phyloP scores from a whole-genome alignment of 2,113 vertebrate genomes.

The Poicephalus gulielmi region DNA sequence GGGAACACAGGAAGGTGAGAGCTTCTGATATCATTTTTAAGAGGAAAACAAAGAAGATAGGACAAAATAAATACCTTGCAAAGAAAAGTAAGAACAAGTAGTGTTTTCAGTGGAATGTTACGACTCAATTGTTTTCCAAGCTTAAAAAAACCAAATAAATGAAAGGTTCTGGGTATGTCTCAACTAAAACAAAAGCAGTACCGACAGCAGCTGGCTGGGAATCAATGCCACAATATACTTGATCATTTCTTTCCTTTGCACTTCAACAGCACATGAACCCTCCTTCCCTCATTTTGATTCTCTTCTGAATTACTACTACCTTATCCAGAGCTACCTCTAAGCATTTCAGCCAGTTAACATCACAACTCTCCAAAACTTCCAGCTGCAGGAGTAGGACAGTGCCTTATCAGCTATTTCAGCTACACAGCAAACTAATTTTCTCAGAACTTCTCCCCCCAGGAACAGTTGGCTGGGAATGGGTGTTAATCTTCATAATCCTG shows the following conservation, averaged over 20 bases:
- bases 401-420: not conserved
- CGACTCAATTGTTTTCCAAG: not conserved
- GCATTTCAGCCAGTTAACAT: not conserved
- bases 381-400: not conserved
- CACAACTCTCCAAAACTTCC: not conserved
- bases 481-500: conserved; percentile 68
- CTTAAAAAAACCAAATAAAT: not conserved
- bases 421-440: conserved; percentile 8
- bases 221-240: not conserved
- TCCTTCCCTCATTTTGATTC: rapidly evolving
- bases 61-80: not conserved
- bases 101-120: not conserved
- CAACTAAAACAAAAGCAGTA: not conserved
- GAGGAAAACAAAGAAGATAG: not conserved
- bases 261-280: not conserved
- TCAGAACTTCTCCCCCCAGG: not conserved
- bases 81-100: not conserved
- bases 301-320: not conserved
- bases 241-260: not conserved
- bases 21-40: not conserved
- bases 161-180: not conserved
- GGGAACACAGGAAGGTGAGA: not conserved
- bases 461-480: conserved; percentile 48
- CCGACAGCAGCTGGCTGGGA: not conserved
- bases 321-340: not conserved